Base-by-base conservation (phyloP, 2,888 invertebrate genomes). In the Epirrhoe alternata region DNA sequence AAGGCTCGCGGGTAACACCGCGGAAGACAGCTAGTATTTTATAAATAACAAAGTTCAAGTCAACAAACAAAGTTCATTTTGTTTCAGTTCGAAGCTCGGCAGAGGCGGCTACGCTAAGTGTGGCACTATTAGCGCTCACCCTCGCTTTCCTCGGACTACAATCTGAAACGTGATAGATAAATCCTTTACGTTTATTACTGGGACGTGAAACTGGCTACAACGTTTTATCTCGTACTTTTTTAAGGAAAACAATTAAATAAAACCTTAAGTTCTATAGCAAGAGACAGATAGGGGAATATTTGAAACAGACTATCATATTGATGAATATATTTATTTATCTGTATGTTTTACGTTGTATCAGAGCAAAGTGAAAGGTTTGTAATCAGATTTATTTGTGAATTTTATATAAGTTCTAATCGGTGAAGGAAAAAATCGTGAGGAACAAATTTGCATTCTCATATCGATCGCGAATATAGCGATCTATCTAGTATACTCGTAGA, bases 131-230 rank as follows among this genome's bases (percentile, higher is more conserved):
- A 89, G 86, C 86, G 86, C 84, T 91, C 85, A 83, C 87, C 69
- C 81, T 91, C 75, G 79, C 81, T 78, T 81, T 84, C 78, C 78
- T 87, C 74, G 81, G 81, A 80, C 76, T 88, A 82, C 86, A 86
- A 87, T 87, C 85, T 83, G 84, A 84, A 83, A 90, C 92, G 90
- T 92, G 92, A 92, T 92, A 86, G 90, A 92, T 88, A 68, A 89
- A 87, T 87, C 82, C 78, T 77, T 77, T 79, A 83, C 80, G 85
- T 86, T 85, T 85, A 84, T 87, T 83, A 86, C 81, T 79, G 74
- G 79, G 81, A 85, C 83, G 84, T 85, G 83, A 86, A 87, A 70
- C 77, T 77, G 74, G 75, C 79, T 71, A 74, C 74, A 55, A 69
- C 76, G 69, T 69, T 71, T 73, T 60, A 51, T 71, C 50, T 65